These are phyloP conservation scores for Solen grandis DNA, from an alignment of 1,140 invertebrate genomes.

Conservation along the genomic window DNA sequence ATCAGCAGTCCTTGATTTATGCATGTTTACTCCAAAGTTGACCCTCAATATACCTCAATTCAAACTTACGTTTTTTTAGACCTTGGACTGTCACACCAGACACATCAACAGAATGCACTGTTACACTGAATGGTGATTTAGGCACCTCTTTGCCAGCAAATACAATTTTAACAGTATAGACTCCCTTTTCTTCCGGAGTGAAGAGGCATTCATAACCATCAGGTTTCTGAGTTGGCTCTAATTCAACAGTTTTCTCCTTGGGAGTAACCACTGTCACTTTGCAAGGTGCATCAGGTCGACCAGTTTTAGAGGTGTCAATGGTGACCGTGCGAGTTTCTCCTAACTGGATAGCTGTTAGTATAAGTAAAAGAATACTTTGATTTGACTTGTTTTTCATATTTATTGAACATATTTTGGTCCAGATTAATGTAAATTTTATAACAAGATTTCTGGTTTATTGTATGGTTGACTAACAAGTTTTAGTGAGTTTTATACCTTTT, in stretches of 20 bases:
- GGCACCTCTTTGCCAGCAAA: conserved; percentile 92
- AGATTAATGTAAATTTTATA: too few relatives aligned
- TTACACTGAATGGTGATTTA: conserved; percentile 87
- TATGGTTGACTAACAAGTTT: too few relatives aligned
- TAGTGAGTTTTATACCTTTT: too few relatives aligned
- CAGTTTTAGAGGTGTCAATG: conserved; percentile 88
- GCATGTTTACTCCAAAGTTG: too few relatives aligned
- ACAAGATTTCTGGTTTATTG: too few relatives aligned
- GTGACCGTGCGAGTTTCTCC: conserved; percentile 88
- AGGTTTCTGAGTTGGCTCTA: conserved; percentile 83
- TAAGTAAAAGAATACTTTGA: too few relatives aligned
- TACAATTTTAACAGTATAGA: conserved; percentile 85
- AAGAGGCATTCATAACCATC: conserved; percentile 92
- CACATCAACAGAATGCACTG: conserved; percentile 70
- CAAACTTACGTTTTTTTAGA: conserved; percentile 78
- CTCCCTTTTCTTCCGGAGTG: conserved; percentile 90
- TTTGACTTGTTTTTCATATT: too few relatives aligned
- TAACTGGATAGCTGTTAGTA: conserved; percentile 71
- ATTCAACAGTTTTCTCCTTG: conserved; percentile 83
- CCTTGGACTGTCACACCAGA: conserved; percentile 84
- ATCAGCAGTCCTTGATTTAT: too few relatives aligned
- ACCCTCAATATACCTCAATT: too few relatives aligned
- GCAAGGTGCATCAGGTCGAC: conserved; percentile 85
- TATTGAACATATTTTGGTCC: too few relatives aligned
- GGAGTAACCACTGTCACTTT: conserved; percentile 79